Percentiles rank a stretch among this genome's conserved stretches.
phyloP scores from a whole-genome alignment of 2,888 invertebrate genomes.

The Lasioglossum pauxillum region DNA sequence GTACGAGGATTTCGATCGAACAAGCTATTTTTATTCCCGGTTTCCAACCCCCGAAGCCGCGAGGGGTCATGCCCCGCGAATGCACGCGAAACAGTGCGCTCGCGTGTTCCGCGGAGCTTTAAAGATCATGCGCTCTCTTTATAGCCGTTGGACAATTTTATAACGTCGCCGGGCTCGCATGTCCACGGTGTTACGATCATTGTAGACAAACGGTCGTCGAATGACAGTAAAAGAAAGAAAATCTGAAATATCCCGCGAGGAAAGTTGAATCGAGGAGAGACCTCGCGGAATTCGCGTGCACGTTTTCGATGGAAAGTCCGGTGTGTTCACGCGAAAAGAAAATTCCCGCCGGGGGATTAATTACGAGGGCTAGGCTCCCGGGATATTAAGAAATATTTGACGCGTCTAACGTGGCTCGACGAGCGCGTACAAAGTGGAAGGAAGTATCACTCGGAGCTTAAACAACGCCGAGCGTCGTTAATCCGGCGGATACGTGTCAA shows the following conservation, averaged over 20 bases:
- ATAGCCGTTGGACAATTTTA: slow-evolving; percentile 27
- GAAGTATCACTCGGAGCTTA: slow-evolving; percentile 61
- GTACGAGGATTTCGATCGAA: slow-evolving; percentile 13
- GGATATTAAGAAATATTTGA: slow-evolving; percentile 47
- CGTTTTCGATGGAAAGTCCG: neutral
- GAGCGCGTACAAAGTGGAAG: slow-evolving; percentile 48
- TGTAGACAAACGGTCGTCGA: neutral
- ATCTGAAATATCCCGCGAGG: neutral
- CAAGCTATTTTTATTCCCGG: slow-evolving; percentile 35
- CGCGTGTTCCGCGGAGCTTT: slow-evolving; percentile 51
- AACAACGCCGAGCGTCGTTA: slow-evolving; percentile 59
- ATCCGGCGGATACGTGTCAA: slow-evolving; percentile 65
- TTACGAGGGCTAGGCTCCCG: slow-evolving; percentile 18
- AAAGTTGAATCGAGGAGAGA: neutral
- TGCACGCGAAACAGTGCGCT: slow-evolving; percentile 54
- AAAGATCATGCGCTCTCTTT: slow-evolving; percentile 34
- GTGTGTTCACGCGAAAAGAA: neutral
- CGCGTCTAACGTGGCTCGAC: slow-evolving; percentile 13
- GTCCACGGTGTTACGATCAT: neutral
- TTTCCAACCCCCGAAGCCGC: slow-evolving; percentile 18
- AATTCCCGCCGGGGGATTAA: slow-evolving; percentile 29
- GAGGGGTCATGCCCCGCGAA: slow-evolving; percentile 44
- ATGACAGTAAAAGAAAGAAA: neutral
- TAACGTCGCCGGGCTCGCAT: slow-evolving; percentile 3
- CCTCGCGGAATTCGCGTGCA: neutral